Conservation (phyloP, 2,797 vertebrate genomes). For the Cyclura pinguis region DNA sequence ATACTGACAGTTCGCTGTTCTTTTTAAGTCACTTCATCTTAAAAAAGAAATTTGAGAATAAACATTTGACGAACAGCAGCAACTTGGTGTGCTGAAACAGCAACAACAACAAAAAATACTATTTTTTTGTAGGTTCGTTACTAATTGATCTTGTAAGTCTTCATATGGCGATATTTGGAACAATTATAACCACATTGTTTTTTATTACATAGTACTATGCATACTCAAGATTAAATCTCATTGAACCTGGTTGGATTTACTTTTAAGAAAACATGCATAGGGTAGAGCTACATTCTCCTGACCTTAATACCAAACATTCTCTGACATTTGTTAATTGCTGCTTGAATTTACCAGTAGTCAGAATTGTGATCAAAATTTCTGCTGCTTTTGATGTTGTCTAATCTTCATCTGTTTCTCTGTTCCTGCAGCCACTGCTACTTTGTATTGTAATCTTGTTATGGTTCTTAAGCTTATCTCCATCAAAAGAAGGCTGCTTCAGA, state of each 20-base stretch:
- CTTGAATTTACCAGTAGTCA: no score
- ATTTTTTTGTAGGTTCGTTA: background rate
- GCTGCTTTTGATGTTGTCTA: background rate
- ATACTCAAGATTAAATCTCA: background rate
- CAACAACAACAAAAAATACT: background rate
- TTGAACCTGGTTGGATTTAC: background rate
- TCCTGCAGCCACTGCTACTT: background rate
- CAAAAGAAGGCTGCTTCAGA: conserved; percentile 21
- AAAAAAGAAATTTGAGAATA: background rate
- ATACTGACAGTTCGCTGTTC: background rate
- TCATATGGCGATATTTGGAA: background rate
- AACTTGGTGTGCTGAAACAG: background rate
- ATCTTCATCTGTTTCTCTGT: conserved; percentile 19
- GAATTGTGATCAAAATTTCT: conserved; percentile 14
- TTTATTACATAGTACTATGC: background rate
- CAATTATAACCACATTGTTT: background rate
- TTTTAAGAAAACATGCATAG: background rate
- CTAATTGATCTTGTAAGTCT: background rate
- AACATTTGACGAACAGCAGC: background rate
- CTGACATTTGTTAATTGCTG: no score
- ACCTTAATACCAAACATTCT: background rate
- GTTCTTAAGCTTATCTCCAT: conserved; percentile 18
- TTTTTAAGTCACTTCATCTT: background rate
- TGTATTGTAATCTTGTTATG: conserved; percentile 8
- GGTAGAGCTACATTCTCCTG: background rate